Conservation (phyloP, 23 tunicate species). For the Trididemnum miniatum region DNA sequence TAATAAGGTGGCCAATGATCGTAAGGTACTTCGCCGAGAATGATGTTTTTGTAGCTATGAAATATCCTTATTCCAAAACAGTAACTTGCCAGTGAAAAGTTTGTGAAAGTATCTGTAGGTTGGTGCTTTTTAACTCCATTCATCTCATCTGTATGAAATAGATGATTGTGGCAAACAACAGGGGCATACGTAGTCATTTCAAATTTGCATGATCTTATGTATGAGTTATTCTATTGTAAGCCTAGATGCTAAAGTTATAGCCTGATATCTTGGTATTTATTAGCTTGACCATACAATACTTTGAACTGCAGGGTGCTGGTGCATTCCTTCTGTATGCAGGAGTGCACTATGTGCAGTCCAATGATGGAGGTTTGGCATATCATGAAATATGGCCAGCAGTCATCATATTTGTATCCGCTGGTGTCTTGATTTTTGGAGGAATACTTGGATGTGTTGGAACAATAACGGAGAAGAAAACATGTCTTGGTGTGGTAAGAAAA, state of each 20-base stretch:
- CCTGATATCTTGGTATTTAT: neutral
- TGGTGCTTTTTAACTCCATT: too few species aligned
- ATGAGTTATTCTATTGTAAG: neutral
- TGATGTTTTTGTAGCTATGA: too few species aligned
- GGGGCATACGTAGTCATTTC: too few species aligned
- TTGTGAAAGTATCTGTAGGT: too few species aligned
- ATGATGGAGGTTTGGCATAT: conserved; percentile 33
- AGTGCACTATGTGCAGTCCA: conserved; percentile 18
- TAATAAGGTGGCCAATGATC: too few species aligned
- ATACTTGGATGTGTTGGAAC: conserved; percentile 56
- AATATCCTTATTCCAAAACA: too few species aligned
- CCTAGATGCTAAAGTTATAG: neutral
- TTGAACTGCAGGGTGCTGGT: conserved; percentile 24
- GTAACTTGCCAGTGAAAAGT: too few species aligned
- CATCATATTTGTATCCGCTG: conserved; percentile 37
- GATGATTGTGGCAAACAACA: too few species aligned
- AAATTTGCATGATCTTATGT: too few species aligned
- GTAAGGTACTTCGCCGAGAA: too few species aligned
- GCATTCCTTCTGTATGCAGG: conserved; percentile 60
- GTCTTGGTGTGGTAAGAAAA: conserved; percentile 56
- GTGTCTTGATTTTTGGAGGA: conserved; percentile 50
- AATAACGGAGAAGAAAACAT: conserved; percentile 49
- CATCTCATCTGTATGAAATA: too few species aligned
- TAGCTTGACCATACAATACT: neutral
- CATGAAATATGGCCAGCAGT: conserved; percentile 48